phyloP scores from a whole-genome alignment of 2,113 vertebrate species.

The Myiagra hebetior region DNA sequence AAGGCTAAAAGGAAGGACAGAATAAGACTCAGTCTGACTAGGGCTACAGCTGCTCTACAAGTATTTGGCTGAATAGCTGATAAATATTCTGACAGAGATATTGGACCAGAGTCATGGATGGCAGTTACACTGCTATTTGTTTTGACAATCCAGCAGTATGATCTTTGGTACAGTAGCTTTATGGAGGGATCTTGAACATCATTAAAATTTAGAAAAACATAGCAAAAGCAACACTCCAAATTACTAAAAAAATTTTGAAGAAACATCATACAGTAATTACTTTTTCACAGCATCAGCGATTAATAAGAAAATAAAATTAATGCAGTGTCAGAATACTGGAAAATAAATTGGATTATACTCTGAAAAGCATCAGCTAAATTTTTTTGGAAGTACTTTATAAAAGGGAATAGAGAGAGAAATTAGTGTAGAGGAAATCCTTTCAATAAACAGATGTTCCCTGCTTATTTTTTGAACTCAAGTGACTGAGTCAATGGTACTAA shows the following conservation, averaged over 20 bases:
- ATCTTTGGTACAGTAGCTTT: neutral
- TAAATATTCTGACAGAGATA: conserved; percentile 77
- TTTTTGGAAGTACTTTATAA: neutral
- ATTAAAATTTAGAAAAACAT: neutral
- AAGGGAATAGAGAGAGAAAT: neutral
- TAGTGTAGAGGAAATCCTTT: conserved; percentile 47
- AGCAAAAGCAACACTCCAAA: neutral
- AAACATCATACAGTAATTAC: neutral
- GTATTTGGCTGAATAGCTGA: conserved; percentile 80
- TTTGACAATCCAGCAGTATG: conserved; percentile 65
- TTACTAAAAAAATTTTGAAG: neutral
- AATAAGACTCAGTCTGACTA: conserved; percentile 81
- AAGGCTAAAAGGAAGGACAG: conserved; percentile 76
- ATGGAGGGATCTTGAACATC: neutral
- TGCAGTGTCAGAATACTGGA: neutral
- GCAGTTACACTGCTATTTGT: conserved; percentile 50
- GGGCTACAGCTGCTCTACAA: conserved; percentile 85
- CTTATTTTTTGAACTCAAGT: conserved; percentile 54
- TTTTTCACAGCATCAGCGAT: neutral
- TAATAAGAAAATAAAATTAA: neutral
- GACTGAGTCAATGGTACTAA: conserved; percentile 66
- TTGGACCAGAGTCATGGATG: conserved; percentile 17
- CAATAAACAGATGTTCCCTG: conserved; percentile 54
- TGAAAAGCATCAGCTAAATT: neutral
- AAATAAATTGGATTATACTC: neutral